Conservation (phyloP, 2,113 vertebrate species). For the Furnarius figulus region DNA sequence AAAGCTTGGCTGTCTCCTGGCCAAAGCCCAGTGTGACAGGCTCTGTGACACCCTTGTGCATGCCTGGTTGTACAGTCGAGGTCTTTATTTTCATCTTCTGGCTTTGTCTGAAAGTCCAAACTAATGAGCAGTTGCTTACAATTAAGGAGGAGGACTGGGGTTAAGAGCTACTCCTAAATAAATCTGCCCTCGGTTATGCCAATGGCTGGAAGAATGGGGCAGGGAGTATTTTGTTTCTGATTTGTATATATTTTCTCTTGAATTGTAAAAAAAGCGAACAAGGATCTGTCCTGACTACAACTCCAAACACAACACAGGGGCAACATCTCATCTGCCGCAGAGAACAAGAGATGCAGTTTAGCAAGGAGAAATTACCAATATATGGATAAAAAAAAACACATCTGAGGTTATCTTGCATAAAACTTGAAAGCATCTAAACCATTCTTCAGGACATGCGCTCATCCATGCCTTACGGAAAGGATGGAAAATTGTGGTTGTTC, state of each 20-base stretch:
- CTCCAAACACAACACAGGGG: not conserved
- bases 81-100: not conserved
- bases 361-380: not conserved
- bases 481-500: not conserved
- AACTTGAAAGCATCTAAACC: not conserved
- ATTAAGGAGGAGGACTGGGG: not conserved
- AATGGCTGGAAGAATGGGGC: not conserved
- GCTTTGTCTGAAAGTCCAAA: not conserved
- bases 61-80: not conserved
- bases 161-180: not conserved
- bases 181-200: not conserved
- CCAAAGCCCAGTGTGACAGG: not conserved
- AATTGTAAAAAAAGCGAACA: not conserved
- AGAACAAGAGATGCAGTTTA: not conserved
- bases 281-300: not conserved
- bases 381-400: not conserved
- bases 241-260: not conserved
- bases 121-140: not conserved
- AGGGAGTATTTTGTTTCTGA: not conserved
- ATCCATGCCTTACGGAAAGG: not conserved
- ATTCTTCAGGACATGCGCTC: accelerated
- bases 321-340: accelerated
- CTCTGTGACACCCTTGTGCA: not conserved
- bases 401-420: not conserved
- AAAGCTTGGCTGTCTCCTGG: not conserved